A percentile compares a stretch with the other conserved stretches of the same genome.
Evolutionary conservation across 2,888 invertebrate species (phyloP).

Genomic region (Chaitophorus viminalis): DNA sequence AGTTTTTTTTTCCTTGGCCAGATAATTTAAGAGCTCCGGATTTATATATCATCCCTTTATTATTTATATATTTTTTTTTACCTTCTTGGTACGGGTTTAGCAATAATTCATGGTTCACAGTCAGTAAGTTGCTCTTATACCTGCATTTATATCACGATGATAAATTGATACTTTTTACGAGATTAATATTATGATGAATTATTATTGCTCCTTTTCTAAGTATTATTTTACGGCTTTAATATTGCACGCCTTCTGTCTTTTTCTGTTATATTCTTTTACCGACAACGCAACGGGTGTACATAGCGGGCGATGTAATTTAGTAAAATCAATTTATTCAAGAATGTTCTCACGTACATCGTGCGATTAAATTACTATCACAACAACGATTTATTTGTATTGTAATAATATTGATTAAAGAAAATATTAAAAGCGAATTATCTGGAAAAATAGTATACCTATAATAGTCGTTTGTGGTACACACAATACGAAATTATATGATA

Average conservation of each 20-base stretch:
- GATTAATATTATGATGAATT: conserved; percentile 45
- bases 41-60: conserved; percentile 4
- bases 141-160: conserved; percentile 15
- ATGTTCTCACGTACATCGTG: too few species aligned
- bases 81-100: neutral
- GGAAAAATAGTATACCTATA: too few species aligned
- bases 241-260: neutral
- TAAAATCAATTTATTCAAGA: too few species aligned
- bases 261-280: neutral
- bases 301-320: neutral
- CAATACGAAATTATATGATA: too few species aligned
- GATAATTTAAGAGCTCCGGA: neutral
- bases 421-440: too few species aligned
- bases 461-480: neutral
- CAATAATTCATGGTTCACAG: conserved; percentile 28
- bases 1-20: neutral
- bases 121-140: conserved; percentile 13
- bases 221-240: neutral
- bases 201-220: conserved; percentile 17
- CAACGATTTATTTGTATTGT: too few species aligned
- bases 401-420: too few species aligned
- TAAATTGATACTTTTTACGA: conserved; percentile 51
- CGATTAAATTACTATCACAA: too few species aligned
- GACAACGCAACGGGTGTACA: too few species aligned
- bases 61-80: neutral